Base-by-base conservation (phyloP, 2,888 invertebrate species). In the Lasioglossum lativentre region DNA sequence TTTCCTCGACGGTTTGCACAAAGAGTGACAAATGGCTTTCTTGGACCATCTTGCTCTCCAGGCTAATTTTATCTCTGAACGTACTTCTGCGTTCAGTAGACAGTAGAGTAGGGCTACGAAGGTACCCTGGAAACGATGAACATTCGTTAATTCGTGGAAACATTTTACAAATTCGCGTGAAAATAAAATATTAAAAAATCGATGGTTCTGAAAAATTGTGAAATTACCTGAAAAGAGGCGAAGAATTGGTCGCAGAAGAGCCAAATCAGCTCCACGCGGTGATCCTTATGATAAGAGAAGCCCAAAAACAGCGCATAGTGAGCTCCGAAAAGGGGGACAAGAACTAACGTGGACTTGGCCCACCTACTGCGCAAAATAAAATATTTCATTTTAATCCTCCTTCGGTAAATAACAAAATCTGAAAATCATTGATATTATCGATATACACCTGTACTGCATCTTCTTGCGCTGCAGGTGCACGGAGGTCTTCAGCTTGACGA, bases 221-320 rank as follows among this genome's bases (percentile, higher is more conserved):
- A n/a, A n/a, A n/a, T n/a, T 94, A 97, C 97, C 96, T 97, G 97
- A 91, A 97, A 97, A 0, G 97, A 97, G 12, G 96, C 96, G 91
- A 97, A 97, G 40, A 96, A 95, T 93, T 96, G 96, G 93, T 97
- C 97, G 82, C 96, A 96, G 91, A 97, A 96, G n/a, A 97, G 95
- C 96, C 96, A 96, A 66, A 96, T 93, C 19, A 97, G 93, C 91
- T 97, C 96, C 10, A 96, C 93, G 0, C 94, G 95, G 83, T 95
- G 94, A 86, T 96, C 95, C 27, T 95, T 92, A 47, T 95, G 94
- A 86, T 96, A 95, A 8, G 96, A 96, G 87, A 97, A 94, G 14
- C 96, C 95, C 34, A 96, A 92, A 59, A 97, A 96, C 27, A 97
- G 93, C 5, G 96, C 95, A 90, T 97, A 97, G 87, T 97, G 97